Base-by-base conservation (phyloP, 1,140 invertebrate genomes). In the Phymorhynchus buccinoides region DNA sequence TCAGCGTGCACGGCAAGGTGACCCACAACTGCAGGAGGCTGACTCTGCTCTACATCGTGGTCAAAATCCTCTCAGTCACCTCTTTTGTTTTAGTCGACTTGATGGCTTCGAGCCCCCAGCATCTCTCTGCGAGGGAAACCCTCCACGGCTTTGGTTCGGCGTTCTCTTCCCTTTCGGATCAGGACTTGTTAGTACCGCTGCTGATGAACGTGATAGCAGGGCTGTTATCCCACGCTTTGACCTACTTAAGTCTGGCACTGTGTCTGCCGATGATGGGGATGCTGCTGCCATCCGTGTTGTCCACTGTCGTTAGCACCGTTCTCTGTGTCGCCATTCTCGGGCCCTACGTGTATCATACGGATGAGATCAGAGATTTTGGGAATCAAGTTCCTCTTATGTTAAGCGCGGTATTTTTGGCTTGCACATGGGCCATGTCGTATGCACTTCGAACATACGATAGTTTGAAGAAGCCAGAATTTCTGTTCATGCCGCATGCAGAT, bases 401-500 rank as follows among this genome's bases (percentile, higher is more conserved):
- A 14, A 79, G 86, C 22, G 82, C 83, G 0, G 80, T 44, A 0
- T 35, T 87, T 9, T 32, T 87, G 44, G 86, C 79, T 0, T 66
- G 85, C 66, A 41, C 84, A 1, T 89, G 88, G 88, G 83, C 84
- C 2, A 66, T 85, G n/a, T 84, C 86, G 22, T 87, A 87, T 37
- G 82, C 87, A 12, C 37, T 88, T 9, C 84, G 80, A 18, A 75
- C 85, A 6, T 81, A 84, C 0, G 73, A 77, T 32, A 56, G 85
- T 30, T 32, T 86, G 14, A 79, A 78, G 32, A 87, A 85, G 44
- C 88, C 88, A 18, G 18, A n/a, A 3, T 84, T 66, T 37, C 79
- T 89, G 30, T 84, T 87, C 71, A 87, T 86, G 27, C 88, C 88
- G 1, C 85, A 87, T 52, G 88, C 87, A 78, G 62, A 71, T 39